A percentile compares a stretch with the other conserved stretches of the same genome.
Evolutionary conservation across 2,113 vertebrate species (phyloP).

Genomic region (Gasterosteus nipponicus): DNA sequence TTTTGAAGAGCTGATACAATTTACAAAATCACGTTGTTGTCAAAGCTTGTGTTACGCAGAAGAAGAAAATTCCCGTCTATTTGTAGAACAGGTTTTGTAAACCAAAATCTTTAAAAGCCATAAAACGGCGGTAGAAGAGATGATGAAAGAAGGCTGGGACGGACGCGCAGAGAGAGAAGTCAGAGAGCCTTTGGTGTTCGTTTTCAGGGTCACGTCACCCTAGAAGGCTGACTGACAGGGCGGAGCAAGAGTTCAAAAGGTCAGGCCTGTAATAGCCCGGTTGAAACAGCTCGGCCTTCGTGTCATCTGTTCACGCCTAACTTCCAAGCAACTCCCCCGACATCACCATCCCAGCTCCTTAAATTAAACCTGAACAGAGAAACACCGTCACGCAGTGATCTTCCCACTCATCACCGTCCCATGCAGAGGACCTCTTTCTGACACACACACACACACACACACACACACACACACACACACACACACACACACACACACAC

Average conservation of each 20-base stretch:
- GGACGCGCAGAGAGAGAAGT: constrained; percentile 18
- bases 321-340: constrained; percentile 28
- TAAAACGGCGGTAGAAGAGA: constrained; percentile 16
- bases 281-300: constrained; percentile 55
- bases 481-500: too few species aligned
- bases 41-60: not conserved
- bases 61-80: not conserved
- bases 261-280: constrained; percentile 66
- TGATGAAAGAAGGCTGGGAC: constrained; percentile 25
- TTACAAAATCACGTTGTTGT: constrained; percentile 21
- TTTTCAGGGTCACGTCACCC: constrained; percentile 71
- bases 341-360: constrained; percentile 15
- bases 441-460: too few species aligned
- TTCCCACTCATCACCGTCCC: constrained; percentile 15
- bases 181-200: constrained; percentile 46
- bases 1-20: not conserved
- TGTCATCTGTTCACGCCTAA: constrained; percentile 39
- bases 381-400: constrained; percentile 30
- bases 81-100: constrained; percentile 4
- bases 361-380: constrained; percentile 22
- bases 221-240: constrained; percentile 46
- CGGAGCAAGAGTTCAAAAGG: constrained; percentile 61
- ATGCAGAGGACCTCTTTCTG: constrained; percentile 1
- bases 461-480: too few species aligned
- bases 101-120: constrained; percentile 19